Conservation (phyloP, 2,888 invertebrate species). For the Allacma fusca region DNA sequence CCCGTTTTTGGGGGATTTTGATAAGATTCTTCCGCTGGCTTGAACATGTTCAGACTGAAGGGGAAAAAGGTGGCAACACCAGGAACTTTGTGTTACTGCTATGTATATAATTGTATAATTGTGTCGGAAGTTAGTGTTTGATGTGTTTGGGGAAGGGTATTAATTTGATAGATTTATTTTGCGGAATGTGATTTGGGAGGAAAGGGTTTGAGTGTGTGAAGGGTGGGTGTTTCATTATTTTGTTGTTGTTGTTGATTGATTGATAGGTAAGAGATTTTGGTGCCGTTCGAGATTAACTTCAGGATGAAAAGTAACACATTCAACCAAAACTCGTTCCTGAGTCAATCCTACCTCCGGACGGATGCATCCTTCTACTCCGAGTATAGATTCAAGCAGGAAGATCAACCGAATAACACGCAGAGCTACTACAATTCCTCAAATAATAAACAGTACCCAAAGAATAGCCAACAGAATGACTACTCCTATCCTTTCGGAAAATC, state of each 20-base stretch:
- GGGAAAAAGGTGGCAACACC: too few relatives aligned
- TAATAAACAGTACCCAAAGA: slow-evolving; percentile 41
- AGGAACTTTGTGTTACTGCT: too few relatives aligned
- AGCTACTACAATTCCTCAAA: slow-evolving; percentile 29
- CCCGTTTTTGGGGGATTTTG: too few relatives aligned
- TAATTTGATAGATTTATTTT: too few relatives aligned
- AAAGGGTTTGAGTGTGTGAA: background rate
- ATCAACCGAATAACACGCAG: slow-evolving; percentile 4
- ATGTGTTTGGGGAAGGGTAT: too few relatives aligned
- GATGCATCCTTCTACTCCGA: slow-evolving; percentile 43
- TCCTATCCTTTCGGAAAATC: slow-evolving; percentile 34
- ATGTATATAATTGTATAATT: too few relatives aligned
- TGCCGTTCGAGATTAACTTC: background rate
- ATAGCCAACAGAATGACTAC: slow-evolving; percentile 39
- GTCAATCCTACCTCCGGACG: slow-evolving; percentile 43
- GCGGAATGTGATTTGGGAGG: too few relatives aligned
- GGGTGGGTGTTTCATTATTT: background rate
- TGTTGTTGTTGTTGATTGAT: background rate
- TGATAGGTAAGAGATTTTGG: background rate
- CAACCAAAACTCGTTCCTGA: slow-evolving; percentile 42
- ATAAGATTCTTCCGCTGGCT: too few relatives aligned
- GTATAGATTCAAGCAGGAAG: slow-evolving; percentile 40
- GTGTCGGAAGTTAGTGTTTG: too few relatives aligned
- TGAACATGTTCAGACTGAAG: too few relatives aligned
- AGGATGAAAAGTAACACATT: slow-evolving; percentile 44